Evolutionary conservation across 2,888 invertebrate genomes (phyloP).

Genomic region (Apocheima hispidaria): DNA sequence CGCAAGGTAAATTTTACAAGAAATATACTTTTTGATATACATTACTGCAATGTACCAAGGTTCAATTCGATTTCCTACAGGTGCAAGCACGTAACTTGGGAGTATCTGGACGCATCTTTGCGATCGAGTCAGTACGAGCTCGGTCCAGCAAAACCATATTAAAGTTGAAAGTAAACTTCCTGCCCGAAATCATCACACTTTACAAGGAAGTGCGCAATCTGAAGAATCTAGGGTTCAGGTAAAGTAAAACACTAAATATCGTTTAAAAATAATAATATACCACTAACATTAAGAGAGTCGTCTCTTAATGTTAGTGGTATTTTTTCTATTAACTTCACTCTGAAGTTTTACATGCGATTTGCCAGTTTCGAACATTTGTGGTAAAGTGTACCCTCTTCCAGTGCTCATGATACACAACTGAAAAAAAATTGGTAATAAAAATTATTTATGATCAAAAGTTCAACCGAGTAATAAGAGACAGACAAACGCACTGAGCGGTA

Average conservation of each 20-base stretch:
- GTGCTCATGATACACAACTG: no score
- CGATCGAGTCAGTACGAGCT: constrained; percentile 93
- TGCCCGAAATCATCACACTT: constrained; percentile 98
- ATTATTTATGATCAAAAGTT: no score
- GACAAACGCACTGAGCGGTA: no score
- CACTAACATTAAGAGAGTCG: no score
- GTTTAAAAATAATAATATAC: background rate
- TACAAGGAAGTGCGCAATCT: constrained; percentile 99
- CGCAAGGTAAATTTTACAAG: constrained; percentile 85
- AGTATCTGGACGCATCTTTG: constrained; percentile 97
- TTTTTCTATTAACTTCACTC: no score
- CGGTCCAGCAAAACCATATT: constrained; percentile 93
- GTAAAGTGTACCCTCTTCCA: no score
- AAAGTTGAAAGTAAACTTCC: constrained; percentile 96
- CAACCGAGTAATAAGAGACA: no score
- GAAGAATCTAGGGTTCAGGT: constrained; percentile 96
- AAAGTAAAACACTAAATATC: constrained; percentile 19
- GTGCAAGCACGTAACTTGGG: constrained; percentile 97
- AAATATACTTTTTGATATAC: background rate
- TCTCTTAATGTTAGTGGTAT: no score
- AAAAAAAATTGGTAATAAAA: no score
- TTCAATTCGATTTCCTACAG: constrained; percentile 50
- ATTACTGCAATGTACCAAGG: constrained; percentile 8
- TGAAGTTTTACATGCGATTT: no score
- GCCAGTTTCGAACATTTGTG: no score